Evolutionary conservation across 1,140 invertebrate species (phyloP).

Genomic region (Drosophila sproati): DNA sequence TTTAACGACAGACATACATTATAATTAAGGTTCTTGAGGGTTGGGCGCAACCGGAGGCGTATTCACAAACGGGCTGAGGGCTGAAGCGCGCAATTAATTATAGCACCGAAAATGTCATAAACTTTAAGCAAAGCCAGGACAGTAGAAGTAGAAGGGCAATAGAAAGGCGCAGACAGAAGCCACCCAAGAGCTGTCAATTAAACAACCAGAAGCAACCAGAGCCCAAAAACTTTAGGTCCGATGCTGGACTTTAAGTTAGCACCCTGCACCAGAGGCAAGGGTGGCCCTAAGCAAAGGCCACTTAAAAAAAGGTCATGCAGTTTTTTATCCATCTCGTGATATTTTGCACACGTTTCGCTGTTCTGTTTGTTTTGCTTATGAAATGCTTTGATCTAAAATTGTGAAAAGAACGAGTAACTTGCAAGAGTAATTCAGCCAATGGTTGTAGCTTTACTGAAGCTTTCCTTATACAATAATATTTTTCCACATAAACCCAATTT

Average conservation of each 20-base stretch:
- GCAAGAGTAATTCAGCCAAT: no score
- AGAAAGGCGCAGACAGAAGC: constrained; percentile 15
- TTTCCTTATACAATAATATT: no score
- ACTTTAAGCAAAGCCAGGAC: constrained; percentile 16
- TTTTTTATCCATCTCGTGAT: constrained; percentile 28
- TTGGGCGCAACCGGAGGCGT: constrained; percentile 29
- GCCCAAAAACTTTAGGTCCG: constrained; percentile 19
- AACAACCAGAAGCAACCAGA: constrained; percentile 25
- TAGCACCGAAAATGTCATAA: constrained; percentile 71
- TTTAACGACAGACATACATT: constrained; percentile 74
- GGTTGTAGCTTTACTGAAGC: no score
- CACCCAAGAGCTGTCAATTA: constrained; percentile 59
- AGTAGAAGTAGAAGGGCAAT: not conserved
- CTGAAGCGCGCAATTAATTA: constrained; percentile 69
- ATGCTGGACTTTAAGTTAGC: constrained; percentile 13
- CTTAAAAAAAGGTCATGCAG: constrained; percentile 25
- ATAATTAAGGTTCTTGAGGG: constrained; percentile 59
- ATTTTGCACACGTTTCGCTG: constrained; percentile 28
- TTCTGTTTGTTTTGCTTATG: constrained; percentile 10
- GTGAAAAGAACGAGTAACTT: not conserved
- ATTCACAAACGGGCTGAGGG: constrained; percentile 39
- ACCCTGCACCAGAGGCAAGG: not conserved
- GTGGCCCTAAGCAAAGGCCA: not conserved
- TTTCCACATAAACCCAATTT: no score
- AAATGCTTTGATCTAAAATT: not conserved